phyloP scores from a whole-genome alignment of 2,113 vertebrate species.

The Corvus hawaiiensis region DNA sequence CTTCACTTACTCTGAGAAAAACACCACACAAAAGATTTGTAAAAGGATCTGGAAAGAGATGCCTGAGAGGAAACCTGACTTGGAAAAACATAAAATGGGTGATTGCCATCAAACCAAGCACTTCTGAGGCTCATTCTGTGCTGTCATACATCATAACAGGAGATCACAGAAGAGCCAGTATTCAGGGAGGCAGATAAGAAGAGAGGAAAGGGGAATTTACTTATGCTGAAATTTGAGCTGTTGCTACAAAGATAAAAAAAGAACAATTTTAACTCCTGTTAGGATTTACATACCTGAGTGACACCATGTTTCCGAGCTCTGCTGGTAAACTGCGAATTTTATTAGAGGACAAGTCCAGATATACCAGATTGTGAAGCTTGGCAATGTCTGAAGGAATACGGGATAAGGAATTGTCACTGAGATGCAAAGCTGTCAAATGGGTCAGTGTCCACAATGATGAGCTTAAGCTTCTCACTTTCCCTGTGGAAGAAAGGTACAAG shows the following conservation, averaged over 20 bases:
- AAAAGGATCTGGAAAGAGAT: background rate
- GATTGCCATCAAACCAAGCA: background rate
- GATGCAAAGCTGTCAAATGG: slow-evolving; percentile 96
- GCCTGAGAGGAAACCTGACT: background rate
- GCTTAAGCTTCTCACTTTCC: slow-evolving; percentile 94
- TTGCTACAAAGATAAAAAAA: background rate
- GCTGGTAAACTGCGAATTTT: slow-evolving; percentile 98
- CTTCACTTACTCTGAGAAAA: background rate
- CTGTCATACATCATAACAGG: background rate
- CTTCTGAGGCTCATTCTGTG: background rate
- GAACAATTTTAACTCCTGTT: background rate
- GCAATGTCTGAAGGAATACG: slow-evolving; percentile 98
- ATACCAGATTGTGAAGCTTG: slow-evolving; percentile 98
- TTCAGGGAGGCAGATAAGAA: background rate
- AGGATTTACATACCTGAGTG: slow-evolving; percentile 85
- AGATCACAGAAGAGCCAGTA: background rate
- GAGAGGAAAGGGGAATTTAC: background rate
- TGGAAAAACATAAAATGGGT: background rate
- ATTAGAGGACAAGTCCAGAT: slow-evolving; percentile 97
- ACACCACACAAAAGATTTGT: background rate
- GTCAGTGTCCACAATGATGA: slow-evolving; percentile 94
- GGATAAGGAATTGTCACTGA: slow-evolving; percentile 97
- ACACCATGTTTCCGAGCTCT: slow-evolving; percentile 99
- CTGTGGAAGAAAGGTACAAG: slow-evolving; percentile 62
- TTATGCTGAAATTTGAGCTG: background rate